phyloP scores from a whole-genome alignment of 2,888 invertebrate genomes.

The Scotopteryx bipunctaria region DNA sequence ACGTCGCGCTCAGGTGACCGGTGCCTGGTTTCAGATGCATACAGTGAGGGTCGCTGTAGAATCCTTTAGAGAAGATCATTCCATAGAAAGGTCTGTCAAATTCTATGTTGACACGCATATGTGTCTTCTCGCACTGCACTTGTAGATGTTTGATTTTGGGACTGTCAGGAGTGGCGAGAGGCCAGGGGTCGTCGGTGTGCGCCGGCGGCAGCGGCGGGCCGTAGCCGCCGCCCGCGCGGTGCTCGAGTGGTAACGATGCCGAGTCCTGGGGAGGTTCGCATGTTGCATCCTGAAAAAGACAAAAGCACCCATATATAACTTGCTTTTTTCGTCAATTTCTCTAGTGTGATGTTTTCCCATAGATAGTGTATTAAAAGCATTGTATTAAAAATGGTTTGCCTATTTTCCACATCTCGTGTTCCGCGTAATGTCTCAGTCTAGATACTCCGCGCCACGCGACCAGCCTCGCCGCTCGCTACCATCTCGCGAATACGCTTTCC shows the following conservation, averaged over 20 bases:
- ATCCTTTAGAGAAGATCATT: constrained; percentile 97
- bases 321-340: not conserved
- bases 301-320: constrained; percentile 1
- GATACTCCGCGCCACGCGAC: constrained; percentile 63
- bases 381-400: constrained; percentile 8
- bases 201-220: constrained; percentile 86
- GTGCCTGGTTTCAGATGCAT: constrained; percentile 96
- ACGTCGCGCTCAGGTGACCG: constrained; percentile 95
- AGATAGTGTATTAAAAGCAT: constrained; percentile 2
- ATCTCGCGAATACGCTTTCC: constrained; percentile 65
- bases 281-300: constrained; percentile 86
- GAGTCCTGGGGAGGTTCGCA: constrained; percentile 92
- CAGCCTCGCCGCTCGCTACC: constrained; percentile 46
- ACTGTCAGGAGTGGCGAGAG: constrained; percentile 93
- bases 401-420: constrained; percentile 44
- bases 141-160: constrained; percentile 96
- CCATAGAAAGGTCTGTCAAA: constrained; percentile 98
- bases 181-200: constrained; percentile 93
- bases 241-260: constrained; percentile 91
- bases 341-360: not conserved
- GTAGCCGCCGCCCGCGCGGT: constrained; percentile 90
- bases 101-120: constrained; percentile 97
- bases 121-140: constrained; percentile 97
- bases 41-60: constrained; percentile 95
- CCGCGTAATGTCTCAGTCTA: constrained; percentile 74